Base-by-base conservation (phyloP, 2,888 invertebrate genomes). In the Prosopocoilus inquinatus region DNA sequence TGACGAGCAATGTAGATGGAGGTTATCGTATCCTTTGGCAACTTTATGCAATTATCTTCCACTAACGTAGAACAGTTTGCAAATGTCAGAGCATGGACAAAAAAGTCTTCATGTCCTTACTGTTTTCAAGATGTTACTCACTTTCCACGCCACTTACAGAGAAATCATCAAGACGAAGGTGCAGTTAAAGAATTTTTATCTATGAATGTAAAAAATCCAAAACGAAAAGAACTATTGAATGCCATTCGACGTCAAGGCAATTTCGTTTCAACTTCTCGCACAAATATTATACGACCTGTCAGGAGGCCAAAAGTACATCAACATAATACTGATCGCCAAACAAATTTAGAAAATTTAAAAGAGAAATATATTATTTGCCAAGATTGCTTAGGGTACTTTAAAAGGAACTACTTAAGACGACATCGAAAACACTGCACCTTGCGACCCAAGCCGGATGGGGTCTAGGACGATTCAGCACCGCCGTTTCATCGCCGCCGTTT, bases 61-160 rank as follows among this genome's bases (percentile, higher is more conserved):
- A 3, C 20, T 20, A 38, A 47, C 34, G 33, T 47, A 32, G 47
- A 47, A 47, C 47, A 47, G 32, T 47, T 11, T 33, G 13, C 9
- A 33, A 47, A 47, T 12, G 15, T 34, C 15, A 56, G 55, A 32
- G 32, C 47, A 32, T 50, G 58, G 60, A 58, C 58, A 47, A 57
- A 61, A 55, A 52, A 57, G 34, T 32, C 38, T 39, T 20, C 53
- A n/a, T 61, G 59, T 55, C 57, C 58, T 34, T 60, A 59, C 50
- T 59, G 61, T 51, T 45, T 49, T 41, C 38, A 44, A 44, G 59
- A 60, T 11, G 55, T 59, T 9, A 59, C 57, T 35, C 59, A 61
- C 15, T 61, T 61, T 53, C 50, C 61, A 9, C 52, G 60, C 33
- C 58, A 60, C 45, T 50, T 60, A 41, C 12, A 46, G 43, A 33